These are phyloP conservation scores for Crotalus viridis DNA, from an alignment of 2,113 vertebrate genomes.

Conservation along the genomic window DNA sequence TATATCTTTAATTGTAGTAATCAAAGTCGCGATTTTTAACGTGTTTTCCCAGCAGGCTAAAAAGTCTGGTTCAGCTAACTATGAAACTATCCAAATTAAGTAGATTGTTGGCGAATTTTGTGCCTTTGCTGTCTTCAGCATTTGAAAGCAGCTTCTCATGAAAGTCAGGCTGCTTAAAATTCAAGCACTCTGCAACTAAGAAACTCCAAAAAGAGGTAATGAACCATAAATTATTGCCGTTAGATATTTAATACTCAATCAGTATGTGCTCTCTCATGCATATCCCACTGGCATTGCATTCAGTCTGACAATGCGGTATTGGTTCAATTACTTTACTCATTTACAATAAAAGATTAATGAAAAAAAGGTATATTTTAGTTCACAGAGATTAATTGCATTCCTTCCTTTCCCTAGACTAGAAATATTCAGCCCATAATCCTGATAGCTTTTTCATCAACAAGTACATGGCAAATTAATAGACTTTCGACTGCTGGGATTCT, in stretches of 20 bases:
- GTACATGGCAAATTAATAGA: conserved; percentile 89
- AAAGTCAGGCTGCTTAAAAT: conserved; percentile 76
- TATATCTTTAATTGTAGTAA: conserved; percentile 40
- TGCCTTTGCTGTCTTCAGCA: conserved; percentile 54
- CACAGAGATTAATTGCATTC: conserved; percentile 90
- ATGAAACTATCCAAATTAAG: conserved; percentile 57
- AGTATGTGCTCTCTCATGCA: conserved; percentile 82
- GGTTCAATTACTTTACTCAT: conserved; percentile 84
- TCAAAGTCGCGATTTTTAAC: conserved; percentile 35
- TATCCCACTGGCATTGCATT: conserved; percentile 80
- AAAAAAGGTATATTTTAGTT: conserved; percentile 88
- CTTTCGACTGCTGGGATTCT: conserved; percentile 78
- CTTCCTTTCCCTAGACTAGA: conserved; percentile 77
- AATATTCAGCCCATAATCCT: conserved; percentile 88
- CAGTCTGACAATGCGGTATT: conserved; percentile 80
- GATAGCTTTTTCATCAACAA: conserved; percentile 87
- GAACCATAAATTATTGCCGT: conserved; percentile 84
- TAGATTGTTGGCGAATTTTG: conserved; percentile 41
- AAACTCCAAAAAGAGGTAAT: conserved; percentile 83
- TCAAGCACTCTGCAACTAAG: conserved; percentile 75
- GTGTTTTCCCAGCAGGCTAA: conserved; percentile 14
- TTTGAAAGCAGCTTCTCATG: conserved; percentile 64
- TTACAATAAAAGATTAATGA: conserved; percentile 94
- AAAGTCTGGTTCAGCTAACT: conserved; percentile 45
- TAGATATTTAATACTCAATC: conserved; percentile 89